Conservation (phyloP, 2,113 vertebrate genomes). For the Phalacrocorax carbo region DNA sequence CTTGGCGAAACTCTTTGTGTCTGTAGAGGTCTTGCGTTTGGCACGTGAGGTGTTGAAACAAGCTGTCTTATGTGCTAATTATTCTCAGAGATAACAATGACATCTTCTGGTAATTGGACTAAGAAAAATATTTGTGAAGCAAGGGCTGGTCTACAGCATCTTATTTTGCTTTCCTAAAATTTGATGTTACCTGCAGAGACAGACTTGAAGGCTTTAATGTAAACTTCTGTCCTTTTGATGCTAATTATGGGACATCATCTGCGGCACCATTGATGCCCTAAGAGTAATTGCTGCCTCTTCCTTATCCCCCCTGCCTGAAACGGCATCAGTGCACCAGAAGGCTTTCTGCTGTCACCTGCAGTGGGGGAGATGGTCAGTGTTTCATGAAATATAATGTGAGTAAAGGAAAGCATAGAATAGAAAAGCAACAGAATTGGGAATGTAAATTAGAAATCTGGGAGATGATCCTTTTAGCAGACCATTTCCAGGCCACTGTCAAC, state of each 20-base stretch:
- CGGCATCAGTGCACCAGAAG: background rate
- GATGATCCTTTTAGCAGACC: background rate
- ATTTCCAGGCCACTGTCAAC: background rate
- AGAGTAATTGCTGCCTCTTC: background rate
- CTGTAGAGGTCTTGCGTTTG: background rate
- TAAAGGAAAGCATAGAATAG: background rate
- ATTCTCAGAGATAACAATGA: conserved; percentile 18
- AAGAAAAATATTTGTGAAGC: background rate
- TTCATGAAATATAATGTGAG: background rate
- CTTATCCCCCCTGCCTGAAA: background rate
- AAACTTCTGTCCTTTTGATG: background rate
- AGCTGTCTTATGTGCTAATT: conserved; percentile 40
- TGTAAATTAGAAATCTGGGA: background rate
- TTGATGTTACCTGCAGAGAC: background rate
- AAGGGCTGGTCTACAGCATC: background rate
- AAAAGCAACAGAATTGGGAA: background rate
- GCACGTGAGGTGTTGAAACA: conserved; percentile 3
- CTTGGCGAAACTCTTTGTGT: background rate
- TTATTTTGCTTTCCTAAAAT: background rate
- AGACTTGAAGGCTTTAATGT: background rate
- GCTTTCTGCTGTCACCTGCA: background rate
- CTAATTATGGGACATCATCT: background rate
- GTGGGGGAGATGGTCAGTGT: background rate
- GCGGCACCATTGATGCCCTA: background rate
- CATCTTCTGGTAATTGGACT: background rate